Evolutionary conservation across 2,888 invertebrate species (phyloP).

Genomic region (Ormyrus thymus): DNA sequence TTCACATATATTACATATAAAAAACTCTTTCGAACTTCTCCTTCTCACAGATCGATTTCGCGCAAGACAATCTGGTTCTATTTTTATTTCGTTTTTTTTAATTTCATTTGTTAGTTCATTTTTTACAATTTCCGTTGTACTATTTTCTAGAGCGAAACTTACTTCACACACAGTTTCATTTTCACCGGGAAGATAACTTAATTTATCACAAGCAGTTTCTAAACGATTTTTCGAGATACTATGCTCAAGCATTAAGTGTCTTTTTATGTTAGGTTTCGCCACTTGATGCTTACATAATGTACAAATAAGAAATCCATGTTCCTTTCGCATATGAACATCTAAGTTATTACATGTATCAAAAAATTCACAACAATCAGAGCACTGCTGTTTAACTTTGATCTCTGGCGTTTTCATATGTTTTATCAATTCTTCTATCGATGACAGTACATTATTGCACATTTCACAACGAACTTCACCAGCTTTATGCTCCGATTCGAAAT

Average conservation of each 20-base stretch:
- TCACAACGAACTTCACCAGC: conserved; percentile 60
- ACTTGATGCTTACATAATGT: conserved; percentile 56
- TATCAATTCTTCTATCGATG: conserved; percentile 56
- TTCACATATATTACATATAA: conserved; percentile 55
- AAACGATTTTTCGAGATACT: conserved; percentile 59
- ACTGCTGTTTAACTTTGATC: conserved; percentile 52
- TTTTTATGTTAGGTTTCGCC: conserved; percentile 50
- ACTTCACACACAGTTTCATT: conserved; percentile 49
- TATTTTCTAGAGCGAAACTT: conserved; percentile 6
- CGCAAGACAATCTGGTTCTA: conserved; percentile 45
- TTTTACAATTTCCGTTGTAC: conserved; percentile 22
- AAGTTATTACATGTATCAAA: conserved; percentile 57
- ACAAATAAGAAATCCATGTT: conserved; percentile 59
- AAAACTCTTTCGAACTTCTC: conserved; percentile 54
- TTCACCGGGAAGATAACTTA: conserved; percentile 44
- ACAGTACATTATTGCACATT: conserved; percentile 56
- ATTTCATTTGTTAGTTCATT: conserved; percentile 53
- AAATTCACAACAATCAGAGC: conserved; percentile 59
- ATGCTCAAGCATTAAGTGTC: conserved; percentile 61
- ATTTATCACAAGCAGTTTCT: conserved; percentile 53
- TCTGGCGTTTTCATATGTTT: conserved; percentile 58
- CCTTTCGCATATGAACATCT: conserved; percentile 58
- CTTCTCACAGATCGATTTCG: conserved; percentile 53
- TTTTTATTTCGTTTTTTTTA: conserved; percentile 54
- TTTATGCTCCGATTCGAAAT: conserved; percentile 63